Evolutionary conservation across 2,888 invertebrate genomes (phyloP), one percentile per base, ranked within the genome.

Genomic region (Rhagophthalmus giganteus): DNA sequence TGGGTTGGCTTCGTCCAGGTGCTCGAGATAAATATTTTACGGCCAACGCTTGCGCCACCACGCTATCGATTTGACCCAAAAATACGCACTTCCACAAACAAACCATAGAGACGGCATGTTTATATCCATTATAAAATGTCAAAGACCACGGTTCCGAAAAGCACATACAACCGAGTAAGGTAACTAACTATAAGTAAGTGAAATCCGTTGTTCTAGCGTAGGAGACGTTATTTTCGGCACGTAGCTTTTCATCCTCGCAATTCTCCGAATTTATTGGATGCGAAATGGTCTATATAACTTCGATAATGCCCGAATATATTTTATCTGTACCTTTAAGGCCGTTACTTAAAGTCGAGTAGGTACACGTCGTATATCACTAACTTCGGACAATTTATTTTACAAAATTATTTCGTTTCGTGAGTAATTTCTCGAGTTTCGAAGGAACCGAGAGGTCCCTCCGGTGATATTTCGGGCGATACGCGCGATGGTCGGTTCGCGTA

Each of bases 21-120:
- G 65, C 61, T 64, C 59, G 59, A 64, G 66, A 65, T 66, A 63
- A 66, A 66, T 65, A 65, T 63, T 65, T 61, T 62, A 62, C 55
- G 57, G 59, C 47, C 33, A 47, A 47, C 47, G 47, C 47, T 48
- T 48, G 48, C 48, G 48, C 41, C 47, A 40, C 40, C 39, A 33
- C 55, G 55, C 59, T 67, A 67, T 67, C 60, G 67, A 67, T 66
- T 65, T 60, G 55, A 59, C 62, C 57, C 58, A 57, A 58, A 64
- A 63, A 60, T 61, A 64, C 55, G 60, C 57, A 60, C 57, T 60
- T 47, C 37, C 14, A 27, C 44, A 31, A 50, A 42, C 37, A 34
- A 44, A 37, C 30, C 31, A 38, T 44, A 35, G 30, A 31, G 32
- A 37, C 38, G 48, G 35, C 40, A 44, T 50, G 44, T 50, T 49